Percentiles rank a stretch among this genome's conserved stretches.
Conservation (phyloP, 2,888 invertebrate genomes). For the Phrixothrix hirtus region DNA sequence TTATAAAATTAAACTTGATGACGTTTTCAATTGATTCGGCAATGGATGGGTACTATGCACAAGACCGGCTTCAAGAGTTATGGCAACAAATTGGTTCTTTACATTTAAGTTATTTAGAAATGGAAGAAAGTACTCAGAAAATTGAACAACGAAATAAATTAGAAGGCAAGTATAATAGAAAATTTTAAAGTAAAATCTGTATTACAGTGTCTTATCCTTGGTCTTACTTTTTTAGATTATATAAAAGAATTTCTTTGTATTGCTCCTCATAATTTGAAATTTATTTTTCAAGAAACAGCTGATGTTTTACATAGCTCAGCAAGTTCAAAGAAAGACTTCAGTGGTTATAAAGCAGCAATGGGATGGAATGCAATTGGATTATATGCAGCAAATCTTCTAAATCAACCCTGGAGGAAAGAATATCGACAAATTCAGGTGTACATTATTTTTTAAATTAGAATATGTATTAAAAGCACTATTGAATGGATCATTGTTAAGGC, state of each 20-base stretch:
- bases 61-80: constrained; percentile 67
- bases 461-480: too few relatives aligned
- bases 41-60: constrained; percentile 59
- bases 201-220: too few relatives aligned
- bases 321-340: constrained; percentile 71
- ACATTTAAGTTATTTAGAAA: constrained; percentile 78
- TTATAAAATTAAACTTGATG: too few relatives aligned
- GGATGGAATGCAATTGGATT: constrained; percentile 85
- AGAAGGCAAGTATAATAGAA: constrained; percentile 74
- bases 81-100: constrained; percentile 75
- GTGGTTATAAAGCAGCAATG: constrained; percentile 76
- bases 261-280: constrained; percentile 80
- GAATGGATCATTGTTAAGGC: too few relatives aligned
- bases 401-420: constrained; percentile 89
- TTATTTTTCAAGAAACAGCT: constrained; percentile 73
- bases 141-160: constrained; percentile 74
- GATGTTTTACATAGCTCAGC: constrained; percentile 77
- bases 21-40: constrained; percentile 47
- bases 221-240: constrained; percentile 65
- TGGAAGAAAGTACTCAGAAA: constrained; percentile 79
- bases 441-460: too few relatives aligned
- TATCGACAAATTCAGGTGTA: constrained; percentile 78
- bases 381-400: constrained; percentile 82
- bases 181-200: too few relatives aligned
- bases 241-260: constrained; percentile 77